Percentiles rank a stretch among this genome's conserved stretches.
Conservation (phyloP, 2,888 invertebrate genomes). For the Leucania comma region DNA sequence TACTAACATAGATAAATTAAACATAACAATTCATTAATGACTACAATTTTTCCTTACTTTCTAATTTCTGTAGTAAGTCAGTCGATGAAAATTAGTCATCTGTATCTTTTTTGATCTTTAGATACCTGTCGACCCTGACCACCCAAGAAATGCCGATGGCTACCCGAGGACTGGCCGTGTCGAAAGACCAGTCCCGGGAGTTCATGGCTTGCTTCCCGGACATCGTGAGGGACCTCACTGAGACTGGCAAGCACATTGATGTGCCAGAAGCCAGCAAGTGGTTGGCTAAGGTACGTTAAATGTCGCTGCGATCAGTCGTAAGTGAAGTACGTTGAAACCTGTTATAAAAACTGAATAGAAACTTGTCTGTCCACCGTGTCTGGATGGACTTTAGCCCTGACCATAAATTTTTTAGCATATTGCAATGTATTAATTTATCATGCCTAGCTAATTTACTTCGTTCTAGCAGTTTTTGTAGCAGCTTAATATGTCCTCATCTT, state of each 20-base stretch:
- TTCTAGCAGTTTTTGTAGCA: slow-evolving; percentile 54
- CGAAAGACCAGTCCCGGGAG: slow-evolving; percentile 96
- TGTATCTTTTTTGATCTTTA: slow-evolving; percentile 76
- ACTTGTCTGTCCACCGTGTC: slow-evolving; percentile 56
- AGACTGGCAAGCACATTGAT: slow-evolving; percentile 94
- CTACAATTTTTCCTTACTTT: slow-evolving; percentile 19
- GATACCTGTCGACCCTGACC: slow-evolving; percentile 92
- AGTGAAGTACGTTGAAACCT: slow-evolving; percentile 66
- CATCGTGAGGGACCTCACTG: slow-evolving; percentile 95
- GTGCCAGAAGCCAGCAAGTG: slow-evolving; percentile 95
- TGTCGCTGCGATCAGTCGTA: slow-evolving; percentile 74
- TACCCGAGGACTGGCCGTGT: slow-evolving; percentile 91
- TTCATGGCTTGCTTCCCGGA: slow-evolving; percentile 97
- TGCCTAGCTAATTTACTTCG: slow-evolving; percentile 17
- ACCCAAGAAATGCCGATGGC: slow-evolving; percentile 91
- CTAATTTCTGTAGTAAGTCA: slow-evolving; percentile 37
- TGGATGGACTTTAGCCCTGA: slow-evolving; percentile 59
- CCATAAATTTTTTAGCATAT: slow-evolving; percentile 36
- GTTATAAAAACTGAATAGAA: slow-evolving; percentile 66
- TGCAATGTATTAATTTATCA: slow-evolving; percentile 23
- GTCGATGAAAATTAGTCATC: slow-evolving; percentile 55
- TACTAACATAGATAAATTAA: slow-evolving; percentile 25
- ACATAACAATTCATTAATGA: slow-evolving; percentile 9
- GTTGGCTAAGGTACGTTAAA: slow-evolving; percentile 93
- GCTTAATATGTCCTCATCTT: slow-evolving; percentile 25